phyloP scores from a whole-genome alignment of 2,113 vertebrate genomes.

The Trematomus loennbergii region DNA sequence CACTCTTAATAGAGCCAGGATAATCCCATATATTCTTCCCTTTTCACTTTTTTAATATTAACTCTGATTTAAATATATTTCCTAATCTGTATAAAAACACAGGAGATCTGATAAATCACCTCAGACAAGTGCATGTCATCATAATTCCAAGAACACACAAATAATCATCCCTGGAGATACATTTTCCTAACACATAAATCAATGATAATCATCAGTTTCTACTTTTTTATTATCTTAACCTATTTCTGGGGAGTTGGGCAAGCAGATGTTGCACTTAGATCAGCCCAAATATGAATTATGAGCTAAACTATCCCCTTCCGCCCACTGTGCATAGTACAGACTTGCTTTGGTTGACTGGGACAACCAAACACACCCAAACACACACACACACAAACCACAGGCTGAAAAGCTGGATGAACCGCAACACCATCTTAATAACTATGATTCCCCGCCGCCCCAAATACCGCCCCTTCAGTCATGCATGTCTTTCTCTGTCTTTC shows the following conservation, averaged over 20 bases:
- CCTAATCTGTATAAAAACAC: neutral
- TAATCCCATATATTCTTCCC: slow-evolving; percentile 3
- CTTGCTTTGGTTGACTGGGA: slow-evolving; percentile 19
- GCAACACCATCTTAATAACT: slow-evolving; percentile 12
- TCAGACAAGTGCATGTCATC: neutral
- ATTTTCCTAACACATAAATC: too few species aligned
- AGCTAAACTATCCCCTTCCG: slow-evolving; percentile 25
- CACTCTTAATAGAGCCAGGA: neutral
- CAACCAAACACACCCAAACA: slow-evolving; percentile 48
- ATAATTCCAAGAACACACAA: neutral
- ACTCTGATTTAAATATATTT: neutral
- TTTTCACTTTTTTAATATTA: neutral
- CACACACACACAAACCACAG: slow-evolving; percentile 26
- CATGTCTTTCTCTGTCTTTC: neutral
- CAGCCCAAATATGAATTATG: slow-evolving; percentile 28
- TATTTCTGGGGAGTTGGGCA: neutral
- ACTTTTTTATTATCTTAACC: neutral
- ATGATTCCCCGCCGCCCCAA: neutral
- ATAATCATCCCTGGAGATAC: neutral
- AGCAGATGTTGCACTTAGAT: slow-evolving; percentile 20
- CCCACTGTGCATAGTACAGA: slow-evolving; percentile 9
- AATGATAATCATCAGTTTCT: neutral
- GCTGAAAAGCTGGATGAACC: slow-evolving; percentile 29
- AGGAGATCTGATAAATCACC: neutral
- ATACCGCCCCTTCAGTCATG: neutral